Evolutionary conservation across 2,113 vertebrate species (phyloP).

Genomic region (Hippocampus guttulatus): DNA sequence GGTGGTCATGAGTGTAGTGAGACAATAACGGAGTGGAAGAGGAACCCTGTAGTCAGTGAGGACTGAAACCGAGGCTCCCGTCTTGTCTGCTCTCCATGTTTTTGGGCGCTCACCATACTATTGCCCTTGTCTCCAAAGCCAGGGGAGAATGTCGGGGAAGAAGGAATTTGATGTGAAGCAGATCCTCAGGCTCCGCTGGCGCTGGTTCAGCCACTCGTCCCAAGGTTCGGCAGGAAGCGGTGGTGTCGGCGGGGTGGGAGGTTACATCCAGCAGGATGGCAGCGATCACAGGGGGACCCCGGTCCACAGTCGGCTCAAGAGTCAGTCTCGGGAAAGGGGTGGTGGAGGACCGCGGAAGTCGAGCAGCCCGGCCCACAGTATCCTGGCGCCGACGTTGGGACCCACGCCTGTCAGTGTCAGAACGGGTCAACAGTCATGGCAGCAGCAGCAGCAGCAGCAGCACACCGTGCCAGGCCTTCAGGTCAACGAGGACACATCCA

Average conservation of each 20-base stretch:
- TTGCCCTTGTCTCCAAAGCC: constrained; percentile 58
- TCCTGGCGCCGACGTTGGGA: constrained; percentile 79
- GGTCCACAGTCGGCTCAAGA: constrained; percentile 85
- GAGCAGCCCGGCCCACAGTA: constrained; percentile 84
- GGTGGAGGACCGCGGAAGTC: constrained; percentile 75
- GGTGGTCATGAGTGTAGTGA: constrained; percentile 57
- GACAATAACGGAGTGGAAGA: constrained; percentile 58
- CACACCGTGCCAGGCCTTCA: constrained; percentile 78
- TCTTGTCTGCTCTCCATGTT: constrained; percentile 66
- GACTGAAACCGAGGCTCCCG: constrained; percentile 59
- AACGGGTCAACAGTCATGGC: constrained; percentile 77
- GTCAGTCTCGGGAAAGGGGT: constrained; percentile 85
- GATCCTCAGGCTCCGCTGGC: constrained; percentile 93
- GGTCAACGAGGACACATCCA: constrained; percentile 75
- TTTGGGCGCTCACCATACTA: constrained; percentile 56
- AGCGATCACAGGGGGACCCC: constrained; percentile 84
- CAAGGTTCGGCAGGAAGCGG: constrained; percentile 77
- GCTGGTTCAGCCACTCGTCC: constrained; percentile 94
- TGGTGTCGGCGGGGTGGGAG: constrained; percentile 71
- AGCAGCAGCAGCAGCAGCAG: constrained; percentile 81
- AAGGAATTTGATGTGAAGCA: constrained; percentile 98
- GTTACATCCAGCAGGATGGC: constrained; percentile 91
- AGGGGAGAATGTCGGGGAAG: constrained; percentile 86
- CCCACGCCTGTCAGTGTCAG: constrained; percentile 78
- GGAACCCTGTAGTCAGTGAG: constrained; percentile 45